Percentiles rank a stretch among this genome's conserved stretches.
Conservation (phyloP, 2,113 vertebrate species). For the Centrocercus urophasianus region DNA sequence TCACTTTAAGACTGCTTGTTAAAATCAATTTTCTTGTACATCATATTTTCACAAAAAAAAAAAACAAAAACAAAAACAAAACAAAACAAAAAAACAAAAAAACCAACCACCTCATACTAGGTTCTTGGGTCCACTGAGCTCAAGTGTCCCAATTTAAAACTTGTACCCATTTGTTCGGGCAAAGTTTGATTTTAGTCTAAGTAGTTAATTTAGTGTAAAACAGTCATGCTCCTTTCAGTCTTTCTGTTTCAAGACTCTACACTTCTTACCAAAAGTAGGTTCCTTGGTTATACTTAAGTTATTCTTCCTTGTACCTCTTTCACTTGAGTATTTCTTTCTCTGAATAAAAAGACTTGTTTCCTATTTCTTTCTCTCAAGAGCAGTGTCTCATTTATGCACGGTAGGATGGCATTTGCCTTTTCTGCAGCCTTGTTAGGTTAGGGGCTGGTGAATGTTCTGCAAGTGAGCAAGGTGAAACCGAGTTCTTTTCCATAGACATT, state of each 20-base stretch:
- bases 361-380: not conserved
- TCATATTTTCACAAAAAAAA: not conserved
- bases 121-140: not conserved
- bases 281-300: not conserved
- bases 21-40: not conserved
- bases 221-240: not conserved
- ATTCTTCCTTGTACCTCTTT: not conserved
- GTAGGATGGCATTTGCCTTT: not conserved
- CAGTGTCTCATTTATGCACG: not conserved
- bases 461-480: not conserved
- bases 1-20: not conserved
- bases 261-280: not conserved
- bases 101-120: not conserved
- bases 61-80: not conserved
- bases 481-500: not conserved
- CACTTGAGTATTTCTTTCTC: not conserved
- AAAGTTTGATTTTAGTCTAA: not conserved
- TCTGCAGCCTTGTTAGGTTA: not conserved
- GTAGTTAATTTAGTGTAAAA: constrained; percentile 2
- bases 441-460: not conserved
- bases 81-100: too few relatives aligned
- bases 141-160: not conserved
- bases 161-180: not conserved
- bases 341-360: not conserved
- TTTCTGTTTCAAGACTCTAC: not conserved